These are phyloP conservation scores for Squalus acanthias DNA, from an alignment of 2,797 vertebrate genomes.

Conservation along the genomic window DNA sequence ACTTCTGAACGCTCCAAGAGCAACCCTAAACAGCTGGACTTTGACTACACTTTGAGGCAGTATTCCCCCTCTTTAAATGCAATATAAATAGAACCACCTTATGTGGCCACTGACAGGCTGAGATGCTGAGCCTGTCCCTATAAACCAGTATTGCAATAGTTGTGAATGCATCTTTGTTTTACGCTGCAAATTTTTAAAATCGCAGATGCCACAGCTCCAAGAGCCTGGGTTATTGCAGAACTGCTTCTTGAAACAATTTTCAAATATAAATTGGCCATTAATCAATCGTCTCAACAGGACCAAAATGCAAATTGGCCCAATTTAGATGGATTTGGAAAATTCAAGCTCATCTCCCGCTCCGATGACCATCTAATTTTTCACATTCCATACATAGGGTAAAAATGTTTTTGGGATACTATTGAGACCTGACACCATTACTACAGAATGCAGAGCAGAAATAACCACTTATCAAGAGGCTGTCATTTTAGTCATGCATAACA, in stretches of 20 bases:
- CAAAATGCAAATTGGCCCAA: neutral
- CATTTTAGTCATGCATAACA: neutral
- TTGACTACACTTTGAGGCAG: neutral
- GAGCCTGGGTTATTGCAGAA: neutral
- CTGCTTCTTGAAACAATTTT: neutral
- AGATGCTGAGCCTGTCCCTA: neutral
- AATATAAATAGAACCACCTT: neutral
- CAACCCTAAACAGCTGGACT: neutral
- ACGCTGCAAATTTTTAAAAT: neutral
- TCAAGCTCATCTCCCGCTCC: neutral
- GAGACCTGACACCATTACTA: neutral
- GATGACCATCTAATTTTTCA: neutral
- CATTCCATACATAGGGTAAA: neutral
- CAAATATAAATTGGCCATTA: neutral
- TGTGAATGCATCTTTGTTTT: neutral
- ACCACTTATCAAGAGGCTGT: neutral
- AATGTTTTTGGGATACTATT: neutral
- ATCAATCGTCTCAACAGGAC: neutral
- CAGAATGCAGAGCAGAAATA: neutral
- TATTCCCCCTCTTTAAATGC: neutral
- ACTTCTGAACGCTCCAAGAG: neutral
- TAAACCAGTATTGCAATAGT: neutral
- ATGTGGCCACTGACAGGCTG: neutral
- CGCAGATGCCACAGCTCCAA: neutral
- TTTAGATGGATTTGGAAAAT: neutral